Evolutionary conservation across 1,140 invertebrate genomes (phyloP), one percentile per base, ranked within the genome.

Genomic region (Calycopis cecrops): DNA sequence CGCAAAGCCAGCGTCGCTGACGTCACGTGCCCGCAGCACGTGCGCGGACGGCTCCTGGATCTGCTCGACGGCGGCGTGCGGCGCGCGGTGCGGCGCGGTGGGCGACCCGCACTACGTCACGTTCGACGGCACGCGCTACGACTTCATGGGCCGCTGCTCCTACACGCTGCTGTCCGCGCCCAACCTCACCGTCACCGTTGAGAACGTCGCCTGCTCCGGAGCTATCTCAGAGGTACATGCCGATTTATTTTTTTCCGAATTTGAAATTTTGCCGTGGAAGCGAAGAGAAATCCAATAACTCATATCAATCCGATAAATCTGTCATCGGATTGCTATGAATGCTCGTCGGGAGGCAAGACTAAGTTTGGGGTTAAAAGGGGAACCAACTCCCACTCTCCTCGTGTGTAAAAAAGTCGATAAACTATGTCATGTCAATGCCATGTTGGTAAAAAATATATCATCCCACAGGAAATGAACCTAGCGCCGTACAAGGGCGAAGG

Each of bases 51-150:
- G 95, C 0, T 90, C 92, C 62, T 98, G 95, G 95, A 73, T 88
- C 3, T 98, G 96, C 69, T 95, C 95, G 0, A 90, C 92, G 44
- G 79, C 90, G 8, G 89, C 90, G 38, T 96, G 95, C 74, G 91
- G 91, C 0, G 91, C 92, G 0, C 90, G 94, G 16, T 96, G 96
- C 77, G 90, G 93, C 0, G 92, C 94, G 0, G 89, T 95, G 14
- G 96, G 96, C 0, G 96, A 97, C 88, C 96, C 96, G 3, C 96
- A 98, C 85, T 98, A 97, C 79, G 91, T 91, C 17, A 98, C 96
- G 0, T 98, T 97, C 73, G 96, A 97, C 81, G 95, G 95, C 0
- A 91, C 91, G 55, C 89, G 90, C 8, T 97, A 91, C 74, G 92
- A 97, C 78, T 97, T 97, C 76, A 96, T 96, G 94, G 96, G 96